A percentile compares a stretch with the other conserved stretches of the same genome.
Evolutionary conservation across 2,888 invertebrate genomes (phyloP).

Genomic region (Xestobium rufovillosum): DNA sequence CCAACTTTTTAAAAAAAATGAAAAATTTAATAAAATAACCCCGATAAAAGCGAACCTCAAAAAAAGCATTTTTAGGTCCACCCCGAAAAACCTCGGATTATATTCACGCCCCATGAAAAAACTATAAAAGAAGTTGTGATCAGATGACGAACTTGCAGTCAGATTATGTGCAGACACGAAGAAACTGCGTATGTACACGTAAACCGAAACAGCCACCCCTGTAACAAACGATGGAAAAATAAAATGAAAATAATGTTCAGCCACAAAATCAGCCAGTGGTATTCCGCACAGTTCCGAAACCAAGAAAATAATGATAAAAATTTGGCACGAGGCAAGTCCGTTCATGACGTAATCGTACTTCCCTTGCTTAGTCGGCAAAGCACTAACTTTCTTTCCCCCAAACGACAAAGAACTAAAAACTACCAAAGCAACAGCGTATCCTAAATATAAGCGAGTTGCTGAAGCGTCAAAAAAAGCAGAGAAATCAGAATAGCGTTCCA

Average conservation of each 20-base stretch:
- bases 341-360: slow-evolving; percentile 47
- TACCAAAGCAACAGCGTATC: slow-evolving; percentile 44
- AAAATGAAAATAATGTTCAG: slow-evolving; percentile 53
- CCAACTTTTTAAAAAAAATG: neutral
- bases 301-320: slow-evolving; percentile 38
- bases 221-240: slow-evolving; percentile 50
- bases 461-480: slow-evolving; percentile 13
- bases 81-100: slow-evolving; percentile 56
- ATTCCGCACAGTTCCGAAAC: slow-evolving; percentile 46
- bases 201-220: slow-evolving; percentile 50
- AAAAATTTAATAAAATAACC: no score
- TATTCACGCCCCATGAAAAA: slow-evolving; percentile 70
- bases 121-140: slow-evolving; percentile 58
- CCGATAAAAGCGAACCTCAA: no score
- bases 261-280: slow-evolving; percentile 43
- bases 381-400: slow-evolving; percentile 45
- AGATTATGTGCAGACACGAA: slow-evolving; percentile 47
- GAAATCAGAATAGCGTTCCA: neutral
- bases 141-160: slow-evolving; percentile 58
- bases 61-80: slow-evolving; percentile 63
- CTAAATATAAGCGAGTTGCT: slow-evolving; percentile 42
- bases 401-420: slow-evolving; percentile 49
- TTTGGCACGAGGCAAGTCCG: slow-evolving; percentile 47
- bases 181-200: slow-evolving; percentile 52
- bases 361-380: slow-evolving; percentile 41